A percentile compares a stretch with the other conserved stretches of the same genome.
These are phyloP conservation scores for Drosophila barbarae DNA, from an alignment of 2,888 invertebrate species.

Conservation along the genomic window DNA sequence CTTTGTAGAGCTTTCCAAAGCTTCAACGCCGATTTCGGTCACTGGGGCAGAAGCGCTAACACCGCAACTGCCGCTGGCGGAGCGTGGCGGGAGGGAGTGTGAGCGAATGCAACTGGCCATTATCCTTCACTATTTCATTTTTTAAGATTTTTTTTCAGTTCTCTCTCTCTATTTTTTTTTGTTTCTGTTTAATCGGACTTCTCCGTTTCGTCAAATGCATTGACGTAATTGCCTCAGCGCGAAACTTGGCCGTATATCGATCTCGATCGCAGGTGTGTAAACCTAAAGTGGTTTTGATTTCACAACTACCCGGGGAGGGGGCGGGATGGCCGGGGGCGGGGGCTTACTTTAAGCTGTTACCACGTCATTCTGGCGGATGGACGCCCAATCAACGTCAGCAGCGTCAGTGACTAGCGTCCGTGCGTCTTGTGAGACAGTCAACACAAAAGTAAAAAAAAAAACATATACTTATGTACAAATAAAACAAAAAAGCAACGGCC, in stretches of 20 bases:
- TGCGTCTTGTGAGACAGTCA: constrained; percentile 48
- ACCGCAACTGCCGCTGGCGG: neutral
- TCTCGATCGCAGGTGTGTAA: constrained; percentile 63
- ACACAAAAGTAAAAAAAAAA: constrained; percentile 3
- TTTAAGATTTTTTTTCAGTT: neutral
- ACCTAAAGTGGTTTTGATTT: constrained; percentile 68
- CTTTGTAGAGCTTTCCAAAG: constrained; percentile 42
- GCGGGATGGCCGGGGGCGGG: neutral
- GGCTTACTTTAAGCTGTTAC: constrained; percentile 34
- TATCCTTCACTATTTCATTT: constrained; percentile 52
- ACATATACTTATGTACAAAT: neutral
- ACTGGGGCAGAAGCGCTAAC: constrained; percentile 45
- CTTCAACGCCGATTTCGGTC: constrained; percentile 53
- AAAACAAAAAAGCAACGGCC: constrained; percentile 6
- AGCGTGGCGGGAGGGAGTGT: neutral
- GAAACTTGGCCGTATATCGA: constrained; percentile 32
- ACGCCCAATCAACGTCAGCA: constrained; percentile 33
- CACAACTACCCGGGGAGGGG: constrained; percentile 40
- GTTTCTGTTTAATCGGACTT: constrained; percentile 14
- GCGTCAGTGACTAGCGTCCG: constrained; percentile 34
- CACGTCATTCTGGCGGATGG: constrained; percentile 37
- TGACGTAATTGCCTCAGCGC: constrained; percentile 55
- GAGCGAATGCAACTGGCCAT: constrained; percentile 18
- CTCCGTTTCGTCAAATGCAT: constrained; percentile 55
- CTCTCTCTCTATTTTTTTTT: constrained; percentile 2